phyloP scores from a whole-genome alignment of 2,113 vertebrate genomes.

The Macaca nemestrina region DNA sequence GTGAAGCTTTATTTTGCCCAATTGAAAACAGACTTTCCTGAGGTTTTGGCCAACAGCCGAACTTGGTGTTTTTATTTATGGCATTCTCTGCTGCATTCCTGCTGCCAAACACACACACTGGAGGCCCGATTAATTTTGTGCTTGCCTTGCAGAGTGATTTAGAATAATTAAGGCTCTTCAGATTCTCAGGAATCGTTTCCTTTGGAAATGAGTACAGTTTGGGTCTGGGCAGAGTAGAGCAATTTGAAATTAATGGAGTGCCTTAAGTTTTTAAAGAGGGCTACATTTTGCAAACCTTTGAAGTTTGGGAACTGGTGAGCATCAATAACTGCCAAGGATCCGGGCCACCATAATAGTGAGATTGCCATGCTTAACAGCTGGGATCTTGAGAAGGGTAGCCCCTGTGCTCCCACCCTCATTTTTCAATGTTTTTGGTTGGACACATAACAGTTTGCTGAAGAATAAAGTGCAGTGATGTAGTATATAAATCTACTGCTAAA shows the following conservation, averaged over 20 bases:
- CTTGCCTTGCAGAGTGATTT: conserved; percentile 62
- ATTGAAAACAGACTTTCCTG: not conserved
- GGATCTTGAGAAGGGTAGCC: not conserved
- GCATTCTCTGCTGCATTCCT: not conserved
- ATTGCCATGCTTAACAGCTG: not conserved
- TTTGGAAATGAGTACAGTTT: conserved; percentile 64
- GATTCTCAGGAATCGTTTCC: conserved; percentile 75
- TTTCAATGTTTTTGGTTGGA: not conserved
- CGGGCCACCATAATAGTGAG: conserved; percentile 21
- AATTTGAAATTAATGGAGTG: conserved; percentile 81
- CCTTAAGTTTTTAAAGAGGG: conserved; percentile 78
- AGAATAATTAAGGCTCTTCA: conserved; percentile 65
- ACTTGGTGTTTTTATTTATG: conserved; percentile 15
- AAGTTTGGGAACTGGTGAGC: conserved; percentile 59
- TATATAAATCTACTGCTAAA: not conserved
- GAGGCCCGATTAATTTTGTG: conserved; percentile 46
- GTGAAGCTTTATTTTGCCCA: conserved; percentile 13
- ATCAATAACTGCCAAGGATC: conserved; percentile 68
- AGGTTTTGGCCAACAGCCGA: not conserved
- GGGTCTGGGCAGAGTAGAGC: conserved; percentile 62
- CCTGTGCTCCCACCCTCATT: not conserved
- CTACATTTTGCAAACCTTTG: conserved; percentile 45
- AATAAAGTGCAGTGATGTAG: not conserved
- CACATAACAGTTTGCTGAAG: not conserved
- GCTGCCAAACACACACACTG: not conserved